Conservation (phyloP, 1,140 invertebrate genomes). For the Stenopsyche tienmushanensis region DNA sequence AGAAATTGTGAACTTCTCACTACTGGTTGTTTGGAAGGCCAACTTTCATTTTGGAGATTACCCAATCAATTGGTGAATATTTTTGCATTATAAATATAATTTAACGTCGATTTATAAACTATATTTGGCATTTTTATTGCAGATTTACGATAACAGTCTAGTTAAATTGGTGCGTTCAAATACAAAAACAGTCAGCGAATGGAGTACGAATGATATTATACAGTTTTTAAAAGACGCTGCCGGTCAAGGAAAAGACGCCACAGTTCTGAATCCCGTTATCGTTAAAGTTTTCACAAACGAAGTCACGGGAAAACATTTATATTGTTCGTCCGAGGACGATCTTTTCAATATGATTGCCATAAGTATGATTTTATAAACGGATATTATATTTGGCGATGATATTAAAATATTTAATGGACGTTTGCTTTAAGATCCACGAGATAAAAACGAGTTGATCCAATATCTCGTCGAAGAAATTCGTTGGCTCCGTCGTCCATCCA, state of each 20-base stretch:
- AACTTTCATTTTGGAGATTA: conserved; percentile 58
- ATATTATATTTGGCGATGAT: conserved; percentile 41
- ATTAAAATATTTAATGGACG: not conserved
- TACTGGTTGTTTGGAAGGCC: conserved; percentile 59
- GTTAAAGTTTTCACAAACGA: conserved; percentile 13
- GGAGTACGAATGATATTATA: conserved; percentile 62
- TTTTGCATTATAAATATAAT: not conserved
- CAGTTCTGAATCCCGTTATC: not conserved
- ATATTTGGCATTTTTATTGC: conserved; percentile 46
- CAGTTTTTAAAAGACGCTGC: conserved; percentile 59
- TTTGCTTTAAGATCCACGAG: conserved; percentile 12
- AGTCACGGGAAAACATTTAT: conserved; percentile 20
- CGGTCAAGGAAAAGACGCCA: not conserved
- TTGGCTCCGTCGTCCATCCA: conserved; percentile 46
- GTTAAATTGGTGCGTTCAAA: conserved; percentile 2
- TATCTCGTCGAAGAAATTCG: conserved; percentile 50
- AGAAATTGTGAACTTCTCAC: conserved; percentile 54
- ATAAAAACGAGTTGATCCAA: conserved; percentile 35
- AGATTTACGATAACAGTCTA: conserved; percentile 23
- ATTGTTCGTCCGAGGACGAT: conserved; percentile 48
- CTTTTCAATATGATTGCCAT: conserved; percentile 53
- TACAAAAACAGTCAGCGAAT: conserved; percentile 51
- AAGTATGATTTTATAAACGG: conserved; percentile 11
- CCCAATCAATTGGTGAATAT: conserved; percentile 55
- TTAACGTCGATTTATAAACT: not conserved